These are phyloP conservation scores for Diloba caeruleocephala DNA, from an alignment of 2,888 invertebrate species.

Conservation along the genomic window DNA sequence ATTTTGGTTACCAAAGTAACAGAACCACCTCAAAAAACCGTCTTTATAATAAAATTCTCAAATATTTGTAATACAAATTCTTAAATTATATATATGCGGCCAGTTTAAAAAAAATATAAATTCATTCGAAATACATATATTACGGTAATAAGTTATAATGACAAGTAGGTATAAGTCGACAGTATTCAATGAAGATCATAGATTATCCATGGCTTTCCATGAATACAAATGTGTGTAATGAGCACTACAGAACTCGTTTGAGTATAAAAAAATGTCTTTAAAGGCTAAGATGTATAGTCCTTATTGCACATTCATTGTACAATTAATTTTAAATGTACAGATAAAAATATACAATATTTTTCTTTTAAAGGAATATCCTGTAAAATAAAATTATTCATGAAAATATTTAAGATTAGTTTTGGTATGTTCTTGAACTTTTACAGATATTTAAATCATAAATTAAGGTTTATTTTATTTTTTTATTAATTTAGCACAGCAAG, in stretches of 20 bases:
- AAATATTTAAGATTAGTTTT: no score
- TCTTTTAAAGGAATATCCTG: not conserved
- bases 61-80: slow-evolving; percentile 2
- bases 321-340: slow-evolving; percentile 16
- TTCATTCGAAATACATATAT: slow-evolving; percentile 9
- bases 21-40: no score
- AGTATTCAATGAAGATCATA: slow-evolving; percentile 29
- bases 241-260: slow-evolving; percentile 46
- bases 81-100: slow-evolving; percentile 9
- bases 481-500: no score
- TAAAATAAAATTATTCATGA: not conserved
- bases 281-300: slow-evolving; percentile 19
- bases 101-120: not conserved
- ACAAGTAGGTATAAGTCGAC: slow-evolving; percentile 6
- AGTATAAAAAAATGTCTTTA: slow-evolving; percentile 38
- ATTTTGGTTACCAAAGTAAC: no score
- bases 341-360: slow-evolving; percentile 7
- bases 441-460: no score
- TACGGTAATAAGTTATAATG: slow-evolving; percentile 12
- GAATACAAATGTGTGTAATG: slow-evolving; percentile 57
- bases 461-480: no score
- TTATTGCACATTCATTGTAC: slow-evolving; percentile 22
- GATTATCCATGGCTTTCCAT: slow-evolving; percentile 51
- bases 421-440: no score
- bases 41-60: not conserved